Conservation (phyloP, 2,797 vertebrate genomes). For the Eulemur coronatus region DNA sequence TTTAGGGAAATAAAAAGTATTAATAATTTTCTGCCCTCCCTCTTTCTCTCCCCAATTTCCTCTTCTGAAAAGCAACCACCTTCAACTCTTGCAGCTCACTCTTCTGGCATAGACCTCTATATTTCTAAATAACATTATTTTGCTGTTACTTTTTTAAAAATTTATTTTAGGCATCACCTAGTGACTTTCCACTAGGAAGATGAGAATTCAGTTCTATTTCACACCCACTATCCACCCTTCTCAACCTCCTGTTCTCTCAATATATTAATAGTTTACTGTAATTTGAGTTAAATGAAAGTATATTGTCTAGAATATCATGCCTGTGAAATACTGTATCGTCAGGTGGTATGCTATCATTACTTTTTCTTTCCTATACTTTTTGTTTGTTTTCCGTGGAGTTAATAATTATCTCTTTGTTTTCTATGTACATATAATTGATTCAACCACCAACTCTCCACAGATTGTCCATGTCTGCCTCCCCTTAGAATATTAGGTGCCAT, state of each 20-base stretch:
- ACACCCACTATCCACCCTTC: background rate
- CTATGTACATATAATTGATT: background rate
- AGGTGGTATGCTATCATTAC: background rate
- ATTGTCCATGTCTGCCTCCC: background rate
- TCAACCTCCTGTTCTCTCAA: background rate
- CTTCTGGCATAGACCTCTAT: background rate
- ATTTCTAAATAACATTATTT: background rate
- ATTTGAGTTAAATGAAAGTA: background rate
- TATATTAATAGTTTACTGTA: background rate
- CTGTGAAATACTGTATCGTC: background rate
- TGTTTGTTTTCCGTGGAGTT: background rate
- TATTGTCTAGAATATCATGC: background rate
- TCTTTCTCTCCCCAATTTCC: background rate
- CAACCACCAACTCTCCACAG: background rate
- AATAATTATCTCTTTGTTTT: constrained; percentile 15
- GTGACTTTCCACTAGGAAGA: background rate
- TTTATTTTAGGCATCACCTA: background rate
- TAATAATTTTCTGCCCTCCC: background rate
- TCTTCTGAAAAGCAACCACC: background rate
- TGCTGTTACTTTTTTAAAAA: background rate
- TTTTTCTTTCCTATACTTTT: background rate
- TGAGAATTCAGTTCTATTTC: background rate
- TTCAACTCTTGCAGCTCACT: background rate
- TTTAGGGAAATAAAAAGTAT: background rate
- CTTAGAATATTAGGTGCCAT: background rate